These are phyloP conservation scores for Myripristis jacobus DNA, from an alignment of 2,797 vertebrate genomes.

Conservation along the genomic window DNA sequence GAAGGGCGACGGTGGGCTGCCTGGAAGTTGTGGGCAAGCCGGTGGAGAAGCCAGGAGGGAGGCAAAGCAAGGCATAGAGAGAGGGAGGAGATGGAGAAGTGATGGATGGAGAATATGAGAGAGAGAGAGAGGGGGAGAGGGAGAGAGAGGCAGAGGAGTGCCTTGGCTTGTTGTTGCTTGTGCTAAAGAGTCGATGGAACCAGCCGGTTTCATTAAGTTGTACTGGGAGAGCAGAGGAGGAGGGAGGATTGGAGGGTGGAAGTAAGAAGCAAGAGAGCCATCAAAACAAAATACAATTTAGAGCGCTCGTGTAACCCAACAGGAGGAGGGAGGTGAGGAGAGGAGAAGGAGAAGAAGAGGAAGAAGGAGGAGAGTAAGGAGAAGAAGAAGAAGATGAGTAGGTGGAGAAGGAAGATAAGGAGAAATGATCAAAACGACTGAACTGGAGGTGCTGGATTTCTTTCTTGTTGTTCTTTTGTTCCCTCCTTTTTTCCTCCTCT, in stretches of 20 bases:
- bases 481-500: constrained; percentile 23
- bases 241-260: constrained; percentile 5
- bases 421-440: constrained; percentile 20
- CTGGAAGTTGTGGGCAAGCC: constrained; percentile 52
- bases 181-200: constrained; percentile 44
- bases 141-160: constrained; percentile 24
- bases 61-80: constrained; percentile 2
- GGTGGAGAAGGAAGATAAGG: too few species aligned
- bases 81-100: constrained; percentile 18
- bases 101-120: neutral
- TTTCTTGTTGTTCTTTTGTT: constrained; percentile 51
- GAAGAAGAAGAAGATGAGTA: too few species aligned
- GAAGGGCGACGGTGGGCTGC: constrained; percentile 37
- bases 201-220: constrained; percentile 61
- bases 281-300: constrained; percentile 49
- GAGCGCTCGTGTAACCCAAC: constrained; percentile 33
- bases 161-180: constrained; percentile 42
- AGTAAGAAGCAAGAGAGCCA: constrained; percentile 15
- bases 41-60: constrained; percentile 14
- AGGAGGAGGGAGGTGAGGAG: neutral
- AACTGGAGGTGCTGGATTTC: constrained; percentile 34
- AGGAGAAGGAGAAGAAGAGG: neutral
- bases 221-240: constrained; percentile 33
- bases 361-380: constrained; percentile 8
- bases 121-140: constrained; percentile 11